phyloP scores from a whole-genome alignment of 1,140 invertebrate genomes.

The Pemphigus obesinymphae region DNA sequence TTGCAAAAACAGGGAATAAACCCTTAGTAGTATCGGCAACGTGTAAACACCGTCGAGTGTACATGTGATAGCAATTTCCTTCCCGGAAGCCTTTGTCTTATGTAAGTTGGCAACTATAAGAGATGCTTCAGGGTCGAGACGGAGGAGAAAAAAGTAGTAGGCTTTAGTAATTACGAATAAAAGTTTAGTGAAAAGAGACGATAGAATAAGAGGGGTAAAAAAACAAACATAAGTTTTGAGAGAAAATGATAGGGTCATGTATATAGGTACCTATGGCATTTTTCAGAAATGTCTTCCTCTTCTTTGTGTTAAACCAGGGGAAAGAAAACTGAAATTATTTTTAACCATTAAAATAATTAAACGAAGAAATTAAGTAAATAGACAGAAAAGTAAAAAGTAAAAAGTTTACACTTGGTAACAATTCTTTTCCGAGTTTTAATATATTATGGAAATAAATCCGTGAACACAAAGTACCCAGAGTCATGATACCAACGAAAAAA shows the following conservation, averaged over 20 bases:
- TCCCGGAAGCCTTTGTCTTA: background rate
- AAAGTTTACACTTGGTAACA: background rate
- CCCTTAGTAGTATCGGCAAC: background rate
- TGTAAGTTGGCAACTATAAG: background rate
- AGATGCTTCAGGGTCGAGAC: background rate
- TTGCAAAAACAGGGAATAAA: background rate
- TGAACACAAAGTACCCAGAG: no score
- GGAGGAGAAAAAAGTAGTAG: background rate
- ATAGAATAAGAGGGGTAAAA: background rate
- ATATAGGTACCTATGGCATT: background rate
- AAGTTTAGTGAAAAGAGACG: background rate
- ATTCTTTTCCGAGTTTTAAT: background rate
- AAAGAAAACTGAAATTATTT: constrained; percentile 1
- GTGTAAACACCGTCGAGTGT: background rate
- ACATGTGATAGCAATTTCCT: background rate
- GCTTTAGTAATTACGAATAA: constrained; percentile 14
- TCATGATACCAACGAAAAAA: no score
- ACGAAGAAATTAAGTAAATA: constrained; percentile 11
- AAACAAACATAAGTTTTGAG: constrained; percentile 13
- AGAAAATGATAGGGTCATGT: background rate
- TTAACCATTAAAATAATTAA: constrained; percentile 17
- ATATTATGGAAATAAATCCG: background rate
- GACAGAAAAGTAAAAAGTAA: background rate
- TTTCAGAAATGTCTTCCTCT: background rate
- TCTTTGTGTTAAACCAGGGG: background rate